Conservation (phyloP, 1,140 invertebrate species). For the Trichogramma pretiosum region DNA sequence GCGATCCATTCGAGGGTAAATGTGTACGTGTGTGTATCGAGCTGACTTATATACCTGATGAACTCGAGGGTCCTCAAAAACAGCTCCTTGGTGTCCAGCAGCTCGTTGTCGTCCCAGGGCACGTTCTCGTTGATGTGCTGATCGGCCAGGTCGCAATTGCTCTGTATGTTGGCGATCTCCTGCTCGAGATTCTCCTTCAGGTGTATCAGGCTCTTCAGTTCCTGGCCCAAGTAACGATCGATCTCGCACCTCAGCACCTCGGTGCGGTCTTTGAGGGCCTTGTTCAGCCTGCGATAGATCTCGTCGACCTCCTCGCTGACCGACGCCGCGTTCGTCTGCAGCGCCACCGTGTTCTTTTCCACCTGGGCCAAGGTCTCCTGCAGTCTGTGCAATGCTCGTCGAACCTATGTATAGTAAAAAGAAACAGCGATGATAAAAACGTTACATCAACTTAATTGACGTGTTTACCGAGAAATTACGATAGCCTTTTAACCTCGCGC, state of each 20-base stretch:
- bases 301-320: slow-evolving; percentile 89
- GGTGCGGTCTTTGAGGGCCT: slow-evolving; percentile 86
- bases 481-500: too few species aligned
- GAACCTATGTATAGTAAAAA: too few species aligned
- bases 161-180: slow-evolving; percentile 86
- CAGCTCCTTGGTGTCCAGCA: slow-evolving; percentile 90
- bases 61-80: slow-evolving; percentile 90
- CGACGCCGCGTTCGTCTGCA: slow-evolving; percentile 75
- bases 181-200: slow-evolving; percentile 88
- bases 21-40: too few species aligned
- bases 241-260: slow-evolving; percentile 81
- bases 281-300: slow-evolving; percentile 77
- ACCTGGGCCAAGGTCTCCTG: slow-evolving; percentile 75
- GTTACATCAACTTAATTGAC: too few species aligned
- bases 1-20: too few species aligned
- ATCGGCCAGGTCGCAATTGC: slow-evolving; percentile 94
- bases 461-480: too few species aligned
- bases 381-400: slow-evolving; percentile 73
- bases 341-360: slow-evolving; percentile 73
- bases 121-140: slow-evolving; percentile 82
- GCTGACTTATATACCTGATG: slow-evolving; percentile 47
- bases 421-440: too few species aligned
- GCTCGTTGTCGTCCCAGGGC: slow-evolving; percentile 78
- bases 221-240: slow-evolving; percentile 75
- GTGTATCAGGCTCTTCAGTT: slow-evolving; percentile 71